phyloP scores from a whole-genome alignment of 2,113 vertebrate species.

The Brachirus orientalis region DNA sequence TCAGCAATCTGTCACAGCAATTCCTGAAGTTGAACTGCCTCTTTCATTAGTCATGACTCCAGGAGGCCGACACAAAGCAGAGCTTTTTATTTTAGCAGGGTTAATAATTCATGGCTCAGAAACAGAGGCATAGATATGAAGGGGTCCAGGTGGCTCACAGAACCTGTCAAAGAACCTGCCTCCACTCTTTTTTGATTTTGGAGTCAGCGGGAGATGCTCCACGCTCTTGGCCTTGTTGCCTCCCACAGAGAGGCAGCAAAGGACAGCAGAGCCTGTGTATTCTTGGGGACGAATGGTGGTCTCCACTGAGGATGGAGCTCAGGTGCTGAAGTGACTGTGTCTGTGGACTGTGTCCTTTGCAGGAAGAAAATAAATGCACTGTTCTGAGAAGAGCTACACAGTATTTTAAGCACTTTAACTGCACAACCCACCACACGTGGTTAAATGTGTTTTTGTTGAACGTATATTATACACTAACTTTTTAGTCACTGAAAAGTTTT shows the following conservation, averaged over 20 bases:
- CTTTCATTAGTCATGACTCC: conserved; percentile 83
- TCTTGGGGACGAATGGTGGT: conserved; percentile 24
- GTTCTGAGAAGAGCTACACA: no score
- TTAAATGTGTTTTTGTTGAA: no score
- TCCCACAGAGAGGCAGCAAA: conserved; percentile 52
- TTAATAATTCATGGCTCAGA: conserved; percentile 85
- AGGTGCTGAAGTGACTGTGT: no score
- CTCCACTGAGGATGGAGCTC: no score
- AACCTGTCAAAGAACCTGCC: conserved; percentile 74
- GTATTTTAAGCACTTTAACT: no score
- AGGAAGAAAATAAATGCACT: no score
- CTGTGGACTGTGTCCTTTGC: no score
- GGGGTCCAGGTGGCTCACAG: conserved; percentile 73
- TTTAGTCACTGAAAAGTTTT: no score
- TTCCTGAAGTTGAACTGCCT: conserved; percentile 77
- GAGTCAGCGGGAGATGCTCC: conserved; percentile 62
- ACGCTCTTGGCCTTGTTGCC: conserved; percentile 50
- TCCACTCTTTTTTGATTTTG: conserved; percentile 66
- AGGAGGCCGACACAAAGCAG: conserved; percentile 76
- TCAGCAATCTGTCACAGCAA: conserved; percentile 76
- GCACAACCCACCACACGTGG: no score
- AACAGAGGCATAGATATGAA: conserved; percentile 68
- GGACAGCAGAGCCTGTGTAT: conserved; percentile 19
- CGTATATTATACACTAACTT: no score
- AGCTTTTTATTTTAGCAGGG: conserved; percentile 83